Evolutionary conservation across 2,797 vertebrate species (phyloP), one percentile per base, ranked within the genome.

Genomic region (Anolis apletophallus): DNA sequence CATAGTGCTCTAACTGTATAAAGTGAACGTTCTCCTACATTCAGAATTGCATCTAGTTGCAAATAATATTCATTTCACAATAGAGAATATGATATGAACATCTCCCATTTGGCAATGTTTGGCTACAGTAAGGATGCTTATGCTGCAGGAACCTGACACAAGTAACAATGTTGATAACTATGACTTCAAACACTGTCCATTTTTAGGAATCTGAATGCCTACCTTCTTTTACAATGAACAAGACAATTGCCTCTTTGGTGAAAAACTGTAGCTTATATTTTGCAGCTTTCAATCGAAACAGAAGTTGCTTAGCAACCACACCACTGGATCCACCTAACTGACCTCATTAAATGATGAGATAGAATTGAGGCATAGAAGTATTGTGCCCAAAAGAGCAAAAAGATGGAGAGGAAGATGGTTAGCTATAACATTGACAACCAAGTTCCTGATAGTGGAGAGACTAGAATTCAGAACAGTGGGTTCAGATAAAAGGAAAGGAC

Each of bases 291-390:
- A 75, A 40, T 84, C 57, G 32, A 61, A 75, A 52, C 32, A 29
- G 19, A 32, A 19, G 71, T 75, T 64, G 82, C 82, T 75, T 84
- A 50, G 72, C 82, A 84, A 75, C 82, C 29, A 84, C 36, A 50
- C 17, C 11, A 64, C 55, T 50, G 13, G 40, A 75, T 64, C 36
- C 40, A 46, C 61, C 40, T 67, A 64, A 19, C 40, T 76, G 72
- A 76, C 82, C 80, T 55, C n/a, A 26, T 71, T 82, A 71, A 67
- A 76, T 52, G 82, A 10, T 67, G 19, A 16, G 57, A 17, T n/a
- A 84, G 40, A 36, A 46, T 29, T 64, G 73, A 64, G 34, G 29
- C 12, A 1, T 76, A 55, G 46, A 29, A 84, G 40, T n/a, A 59
- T 36, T 16, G n/a, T 52, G 57, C 29, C 40, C 12, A 9, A 84